Evolutionary conservation across 2,888 invertebrate species (phyloP).

Genomic region (Plagodis dolabraria): DNA sequence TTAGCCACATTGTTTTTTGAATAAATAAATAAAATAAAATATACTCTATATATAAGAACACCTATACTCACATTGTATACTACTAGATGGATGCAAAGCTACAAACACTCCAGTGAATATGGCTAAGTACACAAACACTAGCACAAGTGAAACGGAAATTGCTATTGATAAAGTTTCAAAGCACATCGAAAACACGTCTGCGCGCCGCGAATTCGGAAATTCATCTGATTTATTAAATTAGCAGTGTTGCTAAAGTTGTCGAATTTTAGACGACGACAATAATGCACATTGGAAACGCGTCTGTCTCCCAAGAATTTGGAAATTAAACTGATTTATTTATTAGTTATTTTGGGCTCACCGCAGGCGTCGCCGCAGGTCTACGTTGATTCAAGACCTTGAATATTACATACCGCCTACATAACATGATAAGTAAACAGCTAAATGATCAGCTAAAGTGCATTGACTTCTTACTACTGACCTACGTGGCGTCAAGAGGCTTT

Average conservation of each 20-base stretch:
- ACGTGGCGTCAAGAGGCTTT: conserved; percentile 18
- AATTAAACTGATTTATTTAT: neutral
- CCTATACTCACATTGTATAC: no score
- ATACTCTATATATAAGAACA: no score
- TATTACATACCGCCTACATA: conserved; percentile 71
- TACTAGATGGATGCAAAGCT: neutral
- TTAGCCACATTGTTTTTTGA: no score
- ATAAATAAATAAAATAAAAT: no score
- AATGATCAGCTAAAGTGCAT: conserved; percentile 14
- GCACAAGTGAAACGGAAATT: neutral
- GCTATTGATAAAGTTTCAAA: neutral
- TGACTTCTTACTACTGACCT: conserved; percentile 26
- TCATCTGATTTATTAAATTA: neutral
- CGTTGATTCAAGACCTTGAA: conserved; percentile 59
- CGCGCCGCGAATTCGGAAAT: neutral
- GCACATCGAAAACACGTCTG: neutral
- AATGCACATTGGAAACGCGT: neutral
- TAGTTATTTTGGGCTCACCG: neutral
- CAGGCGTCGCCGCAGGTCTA: neutral
- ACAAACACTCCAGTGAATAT: neutral
- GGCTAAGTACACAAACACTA: neutral
- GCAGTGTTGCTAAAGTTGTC: no score
- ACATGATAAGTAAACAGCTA: conserved; percentile 56
- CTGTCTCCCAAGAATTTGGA: neutral
- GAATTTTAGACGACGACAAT: no score